Evolutionary conservation across 2,888 invertebrate species (phyloP).

Genomic region (Crepidodera aurea): DNA sequence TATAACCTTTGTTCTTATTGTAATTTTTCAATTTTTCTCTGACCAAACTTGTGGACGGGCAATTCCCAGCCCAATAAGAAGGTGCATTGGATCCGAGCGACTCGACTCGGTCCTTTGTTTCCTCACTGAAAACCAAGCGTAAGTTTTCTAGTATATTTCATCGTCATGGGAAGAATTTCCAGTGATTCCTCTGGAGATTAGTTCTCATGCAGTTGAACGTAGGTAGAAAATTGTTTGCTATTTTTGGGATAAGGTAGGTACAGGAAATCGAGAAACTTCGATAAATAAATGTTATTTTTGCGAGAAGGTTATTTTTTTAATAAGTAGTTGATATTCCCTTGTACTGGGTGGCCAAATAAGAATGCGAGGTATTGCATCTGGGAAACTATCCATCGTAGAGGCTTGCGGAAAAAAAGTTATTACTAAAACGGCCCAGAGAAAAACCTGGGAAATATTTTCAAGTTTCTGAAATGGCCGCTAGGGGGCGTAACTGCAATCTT

Average conservation of each 20-base stretch:
- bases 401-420: no score
- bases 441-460: no score
- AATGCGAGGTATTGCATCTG: no score
- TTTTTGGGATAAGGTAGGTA: background rate
- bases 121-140: background rate
- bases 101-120: background rate
- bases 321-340: no score
- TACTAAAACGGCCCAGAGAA: no score
- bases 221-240: background rate
- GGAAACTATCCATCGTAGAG: no score
- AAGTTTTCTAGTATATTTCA: slow-evolving; percentile 4
- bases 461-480: no score
- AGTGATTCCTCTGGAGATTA: slow-evolving; percentile 11
- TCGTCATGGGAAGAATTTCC: slow-evolving; percentile 9
- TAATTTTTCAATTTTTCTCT: background rate
- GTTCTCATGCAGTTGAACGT: background rate
- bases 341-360: no score
- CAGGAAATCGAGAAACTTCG: background rate
- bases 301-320: no score
- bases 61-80: slow-evolving; percentile 3
- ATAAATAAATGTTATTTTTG: background rate
- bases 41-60: background rate
- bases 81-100: no score
- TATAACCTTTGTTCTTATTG: no score
- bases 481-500: no score